Evolutionary conservation across 1,140 invertebrate genomes (phyloP).

Genomic region (Drosophila tropicalis): DNA sequence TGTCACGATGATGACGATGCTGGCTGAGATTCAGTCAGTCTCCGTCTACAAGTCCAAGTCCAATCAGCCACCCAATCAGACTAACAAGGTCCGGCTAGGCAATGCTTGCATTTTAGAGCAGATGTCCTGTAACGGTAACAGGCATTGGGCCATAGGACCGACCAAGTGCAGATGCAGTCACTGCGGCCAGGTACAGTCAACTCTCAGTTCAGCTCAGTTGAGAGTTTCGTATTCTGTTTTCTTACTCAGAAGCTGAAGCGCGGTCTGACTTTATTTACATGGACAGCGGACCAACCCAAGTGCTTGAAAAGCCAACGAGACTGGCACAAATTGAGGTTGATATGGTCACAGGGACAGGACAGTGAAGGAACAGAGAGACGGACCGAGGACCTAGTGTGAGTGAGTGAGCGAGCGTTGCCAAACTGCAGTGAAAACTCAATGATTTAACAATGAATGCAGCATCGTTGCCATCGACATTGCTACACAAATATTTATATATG

Average conservation of each 20-base stretch:
- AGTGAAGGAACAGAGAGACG: background rate
- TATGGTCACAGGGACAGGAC: constrained; percentile 35
- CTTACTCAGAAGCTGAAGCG: constrained; percentile 44
- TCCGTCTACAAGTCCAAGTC: constrained; percentile 49
- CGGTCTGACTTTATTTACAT: constrained; percentile 72
- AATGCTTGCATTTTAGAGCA: constrained; percentile 73
- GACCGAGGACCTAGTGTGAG: background rate
- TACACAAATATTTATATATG: constrained; percentile 64
- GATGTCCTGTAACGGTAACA: constrained; percentile 46
- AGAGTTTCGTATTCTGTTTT: constrained; percentile 72
- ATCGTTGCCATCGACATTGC: constrained; percentile 46
- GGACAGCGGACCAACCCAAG: constrained; percentile 47
- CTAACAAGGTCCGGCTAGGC: constrained; percentile 60
- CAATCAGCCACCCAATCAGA: constrained; percentile 78
- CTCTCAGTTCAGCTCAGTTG: constrained; percentile 12
- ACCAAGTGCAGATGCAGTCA: constrained; percentile 17
- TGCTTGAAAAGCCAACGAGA: constrained; percentile 35
- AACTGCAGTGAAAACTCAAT: constrained; percentile 80
- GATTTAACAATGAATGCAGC: constrained; percentile 81
- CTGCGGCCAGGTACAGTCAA: constrained; percentile 28
- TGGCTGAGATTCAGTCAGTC: constrained; percentile 55
- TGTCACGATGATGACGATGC: constrained; percentile 58
- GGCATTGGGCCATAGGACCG: constrained; percentile 5
- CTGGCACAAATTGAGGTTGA: constrained; percentile 71
- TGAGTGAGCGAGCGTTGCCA: constrained; percentile 45